Percentiles rank a stretch among this genome's conserved stretches.
These are phyloP conservation scores for Eristalis pertinax DNA, from an alignment of 2,888 invertebrate genomes.

Conservation along the genomic window DNA sequence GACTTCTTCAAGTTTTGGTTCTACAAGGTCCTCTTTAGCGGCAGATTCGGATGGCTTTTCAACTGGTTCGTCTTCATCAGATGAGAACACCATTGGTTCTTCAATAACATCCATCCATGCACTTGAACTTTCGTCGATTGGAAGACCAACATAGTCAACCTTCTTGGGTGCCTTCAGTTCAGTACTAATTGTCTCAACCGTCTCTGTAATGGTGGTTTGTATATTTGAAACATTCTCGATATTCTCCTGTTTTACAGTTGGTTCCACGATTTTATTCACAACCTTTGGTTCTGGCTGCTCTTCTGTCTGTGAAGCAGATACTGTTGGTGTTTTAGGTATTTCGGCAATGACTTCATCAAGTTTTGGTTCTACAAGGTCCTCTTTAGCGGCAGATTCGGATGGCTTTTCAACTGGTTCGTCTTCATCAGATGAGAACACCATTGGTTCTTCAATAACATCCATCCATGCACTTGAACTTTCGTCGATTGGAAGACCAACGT, in stretches of 20 bases:
- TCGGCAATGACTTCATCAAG: too few species aligned
- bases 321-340: too few species aligned
- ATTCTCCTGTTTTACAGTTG: too few species aligned
- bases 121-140: slow-evolving; percentile 77
- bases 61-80: slow-evolving; percentile 73
- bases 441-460: slow-evolving; percentile 79
- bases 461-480: slow-evolving; percentile 78
- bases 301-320: not conserved
- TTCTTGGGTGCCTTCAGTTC: slow-evolving; percentile 66
- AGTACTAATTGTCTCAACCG: too few species aligned
- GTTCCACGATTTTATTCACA: not conserved
- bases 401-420: slow-evolving; percentile 26
- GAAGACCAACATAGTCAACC: slow-evolving; percentile 76
- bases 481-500: slow-evolving; percentile 77
- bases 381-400: slow-evolving; percentile 72
- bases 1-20: not conserved
- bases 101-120: slow-evolving; percentile 78
- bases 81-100: slow-evolving; percentile 78
- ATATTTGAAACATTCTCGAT: not conserved
- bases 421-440: slow-evolving; percentile 79
- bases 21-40: not conserved
- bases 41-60: slow-evolving; percentile 60
- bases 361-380: slow-evolving; percentile 35
- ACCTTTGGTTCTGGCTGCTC: not conserved
- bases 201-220: not conserved